Evolutionary conservation across 2,888 invertebrate genomes (phyloP), one percentile per base, ranked within the genome.

Genomic region (Encarsia formosa): DNA sequence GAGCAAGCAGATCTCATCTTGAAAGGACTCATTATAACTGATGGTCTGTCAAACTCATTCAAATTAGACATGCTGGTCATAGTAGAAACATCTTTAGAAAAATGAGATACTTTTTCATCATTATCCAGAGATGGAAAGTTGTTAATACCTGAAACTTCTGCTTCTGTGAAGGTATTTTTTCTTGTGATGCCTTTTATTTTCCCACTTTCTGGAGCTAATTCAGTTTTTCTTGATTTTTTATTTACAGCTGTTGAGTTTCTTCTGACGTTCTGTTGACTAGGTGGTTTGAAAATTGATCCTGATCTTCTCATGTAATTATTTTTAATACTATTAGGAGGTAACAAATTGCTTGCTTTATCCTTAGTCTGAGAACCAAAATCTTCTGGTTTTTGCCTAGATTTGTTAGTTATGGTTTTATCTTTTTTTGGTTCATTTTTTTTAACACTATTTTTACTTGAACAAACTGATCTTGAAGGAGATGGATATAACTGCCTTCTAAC

Each of bases 321-420:
- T 51, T 35, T 57, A 47, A 60, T 59, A 39, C 42, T 57, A 50
- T 60, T 59, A 38, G 57, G 58, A 23, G 57, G 60, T 19, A 59
- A 34, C 16, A 60, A 22, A 42, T 52, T 35, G 26, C 57, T 59
- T 50, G 47, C 50, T 26, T 52, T 48, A 23, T 8, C n/a, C 29
- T 37, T 49, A 23, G 32, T 49, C 20, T 42, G 26, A 16, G 4
- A 22, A 19, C 6, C 9, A 35, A 13, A 20, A 39, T n/a, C 40
- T 54, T 52, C 42, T 34, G 34, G n/a, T 34, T 26, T 26, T 26
- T 11, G n/a, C 9, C 9, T 15, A 29, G 13, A 29, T 29, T 29
- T 13, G 29, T 9, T 29, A 11, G 13, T 15, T 13, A 9, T 23
- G 26, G n/a, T 42, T 35, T 47, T 32, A 41, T 39, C 20, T 52